Percentiles rank a stretch among this genome's conserved stretches.
Evolutionary conservation across 2,113 vertebrate genomes (phyloP).

Genomic region (Mustelus asterias): DNA sequence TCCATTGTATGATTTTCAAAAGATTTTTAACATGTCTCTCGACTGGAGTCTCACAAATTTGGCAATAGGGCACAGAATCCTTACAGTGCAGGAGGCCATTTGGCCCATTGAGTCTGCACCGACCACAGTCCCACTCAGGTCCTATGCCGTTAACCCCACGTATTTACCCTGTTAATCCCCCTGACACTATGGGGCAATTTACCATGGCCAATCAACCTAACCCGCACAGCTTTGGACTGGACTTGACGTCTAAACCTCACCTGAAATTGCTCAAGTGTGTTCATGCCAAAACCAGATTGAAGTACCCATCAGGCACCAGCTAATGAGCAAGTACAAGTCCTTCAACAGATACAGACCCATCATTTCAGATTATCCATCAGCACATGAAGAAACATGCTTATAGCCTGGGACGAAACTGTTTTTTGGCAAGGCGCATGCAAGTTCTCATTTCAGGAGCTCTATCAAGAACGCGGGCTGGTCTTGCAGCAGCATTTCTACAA

Average conservation of each 20-base stretch:
- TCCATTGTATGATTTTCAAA: background rate
- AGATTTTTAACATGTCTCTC: background rate
- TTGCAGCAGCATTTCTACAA: background rate
- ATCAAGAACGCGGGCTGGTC: background rate
- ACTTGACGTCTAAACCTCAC: background rate
- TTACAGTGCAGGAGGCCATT: too few species aligned
- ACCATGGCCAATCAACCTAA: too few species aligned
- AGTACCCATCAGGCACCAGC: background rate
- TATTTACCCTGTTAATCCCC: too few species aligned
- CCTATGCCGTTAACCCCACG: too few species aligned
- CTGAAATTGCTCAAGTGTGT: background rate
- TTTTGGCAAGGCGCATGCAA: background rate
- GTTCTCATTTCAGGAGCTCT: background rate
- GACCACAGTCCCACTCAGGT: too few species aligned
- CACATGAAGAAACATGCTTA: background rate
- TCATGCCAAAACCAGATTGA: background rate
- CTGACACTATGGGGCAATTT: too few species aligned
- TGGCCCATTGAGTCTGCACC: too few species aligned
- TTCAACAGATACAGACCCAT: constrained; percentile 16
- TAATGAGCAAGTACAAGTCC: background rate
- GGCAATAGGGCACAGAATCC: too few species aligned
- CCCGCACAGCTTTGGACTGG: too few species aligned
- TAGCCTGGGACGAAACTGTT: background rate
- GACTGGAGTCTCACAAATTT: background rate
- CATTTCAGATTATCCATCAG: constrained; percentile 16